Percentiles rank a stretch among this genome's conserved stretches.
Conservation (phyloP, 2,113 vertebrate genomes). For the Henicopernis longicauda region DNA sequence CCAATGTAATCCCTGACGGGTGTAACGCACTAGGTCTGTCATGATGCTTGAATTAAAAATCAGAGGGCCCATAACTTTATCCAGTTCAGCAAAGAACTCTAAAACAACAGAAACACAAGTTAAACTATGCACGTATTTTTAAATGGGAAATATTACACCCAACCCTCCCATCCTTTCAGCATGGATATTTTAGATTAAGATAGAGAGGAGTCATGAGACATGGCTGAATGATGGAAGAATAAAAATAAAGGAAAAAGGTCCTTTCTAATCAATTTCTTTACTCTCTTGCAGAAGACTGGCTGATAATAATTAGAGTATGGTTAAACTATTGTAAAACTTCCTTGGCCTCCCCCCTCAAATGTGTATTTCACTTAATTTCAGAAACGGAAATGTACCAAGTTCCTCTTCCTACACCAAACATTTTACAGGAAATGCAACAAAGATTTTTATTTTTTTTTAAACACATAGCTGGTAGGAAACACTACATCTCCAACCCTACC, state of each 20-base stretch:
- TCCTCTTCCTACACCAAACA: background rate
- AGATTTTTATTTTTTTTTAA: background rate
- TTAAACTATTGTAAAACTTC: background rate
- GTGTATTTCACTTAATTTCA: background rate
- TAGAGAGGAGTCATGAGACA: background rate
- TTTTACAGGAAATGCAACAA: background rate
- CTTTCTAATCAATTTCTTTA: background rate
- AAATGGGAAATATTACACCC: background rate
- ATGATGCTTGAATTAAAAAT: slow-evolving; percentile 98
- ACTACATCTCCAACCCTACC: background rate
- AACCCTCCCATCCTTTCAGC: background rate
- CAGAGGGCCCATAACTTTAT: slow-evolving; percentile 95
- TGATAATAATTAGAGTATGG: background rate
- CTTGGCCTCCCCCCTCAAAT: background rate
- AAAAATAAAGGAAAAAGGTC: background rate
- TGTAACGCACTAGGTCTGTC: slow-evolving; percentile 97
- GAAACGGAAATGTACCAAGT: background rate
- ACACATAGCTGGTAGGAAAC: background rate
- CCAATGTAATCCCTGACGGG: slow-evolving; percentile 97
- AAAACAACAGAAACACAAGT: slow-evolving; percentile 50
- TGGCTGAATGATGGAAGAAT: background rate
- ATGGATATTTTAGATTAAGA: accelerated
- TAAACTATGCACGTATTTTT: background rate
- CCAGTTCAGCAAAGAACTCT: slow-evolving; percentile 98
- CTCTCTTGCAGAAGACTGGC: background rate